Evolutionary conservation across 1,140 invertebrate genomes (phyloP), one percentile per base, ranked within the genome.

Genomic region (Apocrypta bakeri): DNA sequence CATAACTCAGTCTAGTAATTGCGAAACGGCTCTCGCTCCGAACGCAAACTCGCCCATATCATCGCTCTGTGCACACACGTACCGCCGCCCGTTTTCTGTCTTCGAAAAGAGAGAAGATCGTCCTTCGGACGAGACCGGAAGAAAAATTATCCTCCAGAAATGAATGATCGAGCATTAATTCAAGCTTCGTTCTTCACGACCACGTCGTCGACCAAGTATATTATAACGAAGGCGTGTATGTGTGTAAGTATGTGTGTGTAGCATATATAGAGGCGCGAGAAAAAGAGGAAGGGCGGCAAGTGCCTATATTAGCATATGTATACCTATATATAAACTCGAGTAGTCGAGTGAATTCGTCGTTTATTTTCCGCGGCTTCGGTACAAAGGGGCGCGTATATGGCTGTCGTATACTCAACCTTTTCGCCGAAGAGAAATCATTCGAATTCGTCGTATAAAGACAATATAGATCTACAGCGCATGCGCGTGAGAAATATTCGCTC

Each of bases 211-310:
- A 4, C n/a, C n/a, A n/a, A n/a, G n/a, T n/a, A n/a, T n/a, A n/a
- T n/a, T n/a, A n/a, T n/a, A n/a, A n/a, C n/a, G n/a, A n/a, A n/a
- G n/a, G n/a, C n/a, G n/a, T n/a, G n/a, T n/a, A n/a, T n/a, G n/a
- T n/a, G n/a, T n/a, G n/a, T n/a, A n/a, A n/a, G n/a, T n/a, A n/a
- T n/a, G n/a, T n/a, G n/a, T n/a, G n/a, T n/a, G n/a, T n/a, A n/a
- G n/a, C n/a, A n/a, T n/a, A 29, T 73, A 33, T 78, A 88, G 87
- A 87, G 85, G 85, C 88, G 86, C 83, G 88, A 87, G 85, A 85
- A 42, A 27, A n/a, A n/a, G n/a, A n/a, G 80, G 81, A 75, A 82
- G 6, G 48, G 11, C 86, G 86, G 86, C 86, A 11, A 37, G 72
- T 37, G 17, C 72, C 37, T 0, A 21, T 17, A 72, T 29, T 40